Percentiles rank a stretch among this genome's conserved stretches.
Conservation (phyloP, 1,140 invertebrate genomes). For the Cecropterus lyciades region DNA sequence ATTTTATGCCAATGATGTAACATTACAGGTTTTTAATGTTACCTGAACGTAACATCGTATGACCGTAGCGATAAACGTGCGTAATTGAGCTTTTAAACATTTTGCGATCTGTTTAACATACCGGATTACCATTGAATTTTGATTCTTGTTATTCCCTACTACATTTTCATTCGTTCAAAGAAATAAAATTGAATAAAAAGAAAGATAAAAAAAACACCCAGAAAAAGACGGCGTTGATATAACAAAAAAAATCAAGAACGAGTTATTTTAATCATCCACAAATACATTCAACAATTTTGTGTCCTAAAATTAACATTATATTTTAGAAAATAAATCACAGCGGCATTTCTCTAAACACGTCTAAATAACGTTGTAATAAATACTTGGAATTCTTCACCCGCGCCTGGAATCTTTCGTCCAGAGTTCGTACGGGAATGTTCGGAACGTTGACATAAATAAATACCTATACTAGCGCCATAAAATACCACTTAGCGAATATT, state of each 20-base stretch:
- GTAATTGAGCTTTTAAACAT: conserved; percentile 1
- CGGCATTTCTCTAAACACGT: conserved; percentile 27
- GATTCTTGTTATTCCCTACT: no score
- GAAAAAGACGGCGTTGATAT: no score
- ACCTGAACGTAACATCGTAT: conserved; percentile 3
- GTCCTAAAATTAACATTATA: background rate
- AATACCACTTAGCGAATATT: conserved; percentile 27
- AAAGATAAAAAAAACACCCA: no score
- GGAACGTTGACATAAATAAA: conserved; percentile 29
- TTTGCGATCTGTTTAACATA: background rate
- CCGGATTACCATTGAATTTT: background rate
- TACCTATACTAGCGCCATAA: conserved; percentile 20
- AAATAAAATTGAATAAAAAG: no score
- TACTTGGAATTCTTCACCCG: conserved; percentile 23
- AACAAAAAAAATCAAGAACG: no score
- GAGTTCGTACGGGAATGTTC: conserved; percentile 15
- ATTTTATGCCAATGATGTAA: conserved; percentile 17
- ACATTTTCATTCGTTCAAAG: no score
- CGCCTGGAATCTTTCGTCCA: conserved; percentile 25
- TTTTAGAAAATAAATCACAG: conserved; percentile 24
- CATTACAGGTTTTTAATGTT: conserved; percentile 18
- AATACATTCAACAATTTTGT: background rate
- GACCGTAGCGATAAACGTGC: conserved; percentile 4
- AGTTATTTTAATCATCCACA: background rate
- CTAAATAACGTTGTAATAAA: conserved; percentile 32